phyloP scores from a whole-genome alignment of 2,113 vertebrate species.

The Accipiter cooperii region DNA sequence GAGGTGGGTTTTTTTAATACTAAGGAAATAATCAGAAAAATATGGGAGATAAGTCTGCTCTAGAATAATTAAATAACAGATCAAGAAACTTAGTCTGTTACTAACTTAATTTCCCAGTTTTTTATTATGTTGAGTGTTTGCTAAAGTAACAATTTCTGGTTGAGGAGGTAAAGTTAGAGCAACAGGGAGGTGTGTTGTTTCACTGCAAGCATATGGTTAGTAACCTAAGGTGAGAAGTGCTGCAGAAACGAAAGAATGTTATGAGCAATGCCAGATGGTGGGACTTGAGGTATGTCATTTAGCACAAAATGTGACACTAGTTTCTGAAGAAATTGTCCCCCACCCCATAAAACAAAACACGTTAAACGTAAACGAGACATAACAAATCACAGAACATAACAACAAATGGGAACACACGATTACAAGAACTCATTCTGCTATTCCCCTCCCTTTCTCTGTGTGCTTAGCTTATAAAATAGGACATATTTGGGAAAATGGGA shows the following conservation, averaged over 20 bases:
- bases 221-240: neutral
- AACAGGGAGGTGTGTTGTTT: neutral
- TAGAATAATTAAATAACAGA: constrained; percentile 25
- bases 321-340: neutral
- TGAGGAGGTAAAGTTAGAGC: neutral
- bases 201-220: constrained; percentile 42
- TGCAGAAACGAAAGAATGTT: neutral
- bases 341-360: neutral
- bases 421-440: neutral
- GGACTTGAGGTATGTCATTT: neutral
- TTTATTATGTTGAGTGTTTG: neutral
- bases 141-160: constrained; percentile 33
- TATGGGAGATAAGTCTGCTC: neutral
- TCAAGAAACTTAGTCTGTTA: constrained; percentile 54
- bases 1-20: neutral
- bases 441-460: neutral
- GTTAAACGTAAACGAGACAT: neutral
- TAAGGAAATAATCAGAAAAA: constrained; percentile 53
- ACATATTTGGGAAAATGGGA: neutral
- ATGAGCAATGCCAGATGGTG: neutral
- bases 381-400: neutral
- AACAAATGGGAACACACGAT: neutral
- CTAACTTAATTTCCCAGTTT: constrained; percentile 40
- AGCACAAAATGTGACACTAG: neutral
- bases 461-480: neutral